Percentiles rank a stretch among this genome's conserved stretches.
phyloP scores from a whole-genome alignment of 2,113 vertebrate species.

The Cryptomyrus ogoouensis region DNA sequence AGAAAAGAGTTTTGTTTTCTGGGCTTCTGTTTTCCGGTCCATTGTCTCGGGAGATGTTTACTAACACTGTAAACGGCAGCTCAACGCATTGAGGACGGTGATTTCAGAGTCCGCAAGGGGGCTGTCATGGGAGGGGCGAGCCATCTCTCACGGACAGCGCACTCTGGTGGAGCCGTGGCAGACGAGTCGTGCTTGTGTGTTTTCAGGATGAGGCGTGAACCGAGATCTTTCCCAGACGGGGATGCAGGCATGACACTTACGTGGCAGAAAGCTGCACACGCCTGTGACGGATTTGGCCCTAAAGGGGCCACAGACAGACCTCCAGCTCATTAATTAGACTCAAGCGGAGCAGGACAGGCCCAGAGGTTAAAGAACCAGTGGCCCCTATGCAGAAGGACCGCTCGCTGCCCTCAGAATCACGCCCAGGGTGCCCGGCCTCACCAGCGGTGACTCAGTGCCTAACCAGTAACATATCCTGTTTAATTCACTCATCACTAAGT shows the following conservation, averaged over 20 bases:
- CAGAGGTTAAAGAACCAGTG: not conserved
- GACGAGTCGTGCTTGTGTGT: not conserved
- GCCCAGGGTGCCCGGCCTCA: not conserved
- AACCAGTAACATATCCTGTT: not conserved
- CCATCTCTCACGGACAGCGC: not conserved
- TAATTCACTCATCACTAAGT: constrained; percentile 26
- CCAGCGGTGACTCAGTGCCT: not conserved
- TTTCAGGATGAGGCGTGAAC: not conserved
- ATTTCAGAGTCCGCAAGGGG: not conserved
- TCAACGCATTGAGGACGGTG: not conserved
- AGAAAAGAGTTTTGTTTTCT: not conserved
- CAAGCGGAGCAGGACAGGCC: not conserved
- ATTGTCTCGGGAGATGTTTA: not conserved
- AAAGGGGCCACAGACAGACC: not conserved
- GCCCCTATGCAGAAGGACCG: not conserved
- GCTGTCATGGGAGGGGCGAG: not conserved
- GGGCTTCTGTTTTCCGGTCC: not conserved
- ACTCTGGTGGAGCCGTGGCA: not conserved
- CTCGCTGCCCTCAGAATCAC: not conserved
- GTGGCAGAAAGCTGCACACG: too few relatives aligned
- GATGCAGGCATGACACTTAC: not conserved
- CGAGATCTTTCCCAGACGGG: not conserved
- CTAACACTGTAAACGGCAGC: not conserved
- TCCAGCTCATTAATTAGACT: not conserved
- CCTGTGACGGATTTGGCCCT: not conserved